phyloP scores from a whole-genome alignment of 92 coral and sea anemone species.

The Epizoanthus rinbou region DNA sequence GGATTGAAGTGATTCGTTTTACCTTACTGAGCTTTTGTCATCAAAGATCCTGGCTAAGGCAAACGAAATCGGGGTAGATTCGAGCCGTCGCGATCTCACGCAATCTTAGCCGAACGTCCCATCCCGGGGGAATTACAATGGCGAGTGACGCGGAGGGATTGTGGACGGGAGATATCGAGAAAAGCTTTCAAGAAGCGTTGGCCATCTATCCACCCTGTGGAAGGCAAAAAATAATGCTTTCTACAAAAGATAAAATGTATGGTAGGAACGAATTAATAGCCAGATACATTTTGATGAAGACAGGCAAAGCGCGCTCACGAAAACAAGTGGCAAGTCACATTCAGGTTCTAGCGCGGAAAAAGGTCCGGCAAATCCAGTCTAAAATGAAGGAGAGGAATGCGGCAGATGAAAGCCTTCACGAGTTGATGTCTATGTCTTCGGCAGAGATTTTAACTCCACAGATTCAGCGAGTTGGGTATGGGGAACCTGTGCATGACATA shows the following conservation, averaged over 20 bases:
- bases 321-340: slow-evolving; percentile 99
- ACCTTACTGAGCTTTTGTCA: neutral
- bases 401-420: slow-evolving; percentile 76
- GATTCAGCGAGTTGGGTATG: slow-evolving; percentile 58
- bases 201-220: slow-evolving; percentile 99
- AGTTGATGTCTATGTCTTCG: slow-evolving; percentile 88
- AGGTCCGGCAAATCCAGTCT: slow-evolving; percentile 88
- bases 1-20: neutral
- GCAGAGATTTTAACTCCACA: slow-evolving; percentile 87
- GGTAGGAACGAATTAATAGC: slow-evolving; percentile 98
- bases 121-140: slow-evolving; percentile 27
- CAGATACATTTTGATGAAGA: slow-evolving; percentile 95
- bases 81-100: neutral
- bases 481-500: slow-evolving; percentile 29
- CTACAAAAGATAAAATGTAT: slow-evolving; percentile 99
- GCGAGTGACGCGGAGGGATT: slow-evolving; percentile 85
- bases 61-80: neutral
- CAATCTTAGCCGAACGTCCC: neutral
- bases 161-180: slow-evolving; percentile 98
- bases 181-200: slow-evolving; percentile 96
- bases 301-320: slow-evolving; percentile 96
- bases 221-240: slow-evolving; percentile 97
- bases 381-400: slow-evolving; percentile 79
- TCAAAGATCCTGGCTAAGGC: neutral
- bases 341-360: slow-evolving; percentile 96